phyloP scores from a whole-genome alignment of 2,888 invertebrate genomes.

The Junonia oenone region DNA sequence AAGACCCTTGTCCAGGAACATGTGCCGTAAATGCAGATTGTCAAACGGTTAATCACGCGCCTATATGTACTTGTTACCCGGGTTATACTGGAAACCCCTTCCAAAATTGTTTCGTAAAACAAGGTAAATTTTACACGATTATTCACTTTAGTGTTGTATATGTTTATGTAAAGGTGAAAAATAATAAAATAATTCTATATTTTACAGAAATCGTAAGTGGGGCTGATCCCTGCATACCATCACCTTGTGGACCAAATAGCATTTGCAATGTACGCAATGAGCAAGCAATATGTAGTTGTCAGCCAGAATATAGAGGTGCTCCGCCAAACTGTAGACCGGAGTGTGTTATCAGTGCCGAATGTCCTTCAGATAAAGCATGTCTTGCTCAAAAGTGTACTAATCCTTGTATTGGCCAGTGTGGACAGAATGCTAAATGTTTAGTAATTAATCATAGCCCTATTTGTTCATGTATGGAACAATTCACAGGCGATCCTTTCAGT shows the following conservation, averaged over 20 bases:
- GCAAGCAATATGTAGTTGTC: constrained; percentile 86
- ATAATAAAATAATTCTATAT: neutral
- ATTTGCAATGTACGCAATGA: constrained; percentile 85
- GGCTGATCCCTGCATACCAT: constrained; percentile 84
- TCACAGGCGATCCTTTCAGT: constrained; percentile 83
- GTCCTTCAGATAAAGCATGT: constrained; percentile 83
- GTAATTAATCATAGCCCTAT: constrained; percentile 86
- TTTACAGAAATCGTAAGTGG: constrained; percentile 53
- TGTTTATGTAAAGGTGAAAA: neutral
- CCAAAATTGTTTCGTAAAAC: constrained; percentile 51
- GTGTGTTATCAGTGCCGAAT: constrained; percentile 86
- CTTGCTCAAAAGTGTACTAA: constrained; percentile 84
- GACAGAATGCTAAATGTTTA: constrained; percentile 84
- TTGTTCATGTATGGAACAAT: constrained; percentile 81
- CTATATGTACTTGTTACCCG: constrained; percentile 83
- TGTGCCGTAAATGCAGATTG: constrained; percentile 87
- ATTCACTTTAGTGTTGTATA: neutral
- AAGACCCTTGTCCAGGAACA: constrained; percentile 86
- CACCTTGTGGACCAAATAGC: constrained; percentile 91
- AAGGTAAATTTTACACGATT: constrained; percentile 41
- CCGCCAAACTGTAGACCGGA: constrained; percentile 87
- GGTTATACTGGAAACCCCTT: constrained; percentile 84
- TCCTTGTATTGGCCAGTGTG: constrained; percentile 87
- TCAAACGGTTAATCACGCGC: constrained; percentile 85
- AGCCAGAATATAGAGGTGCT: constrained; percentile 81